Evolutionary conservation across 2,113 vertebrate genomes (phyloP), one percentile per base, ranked within the genome.

Genomic region (Hoplias malabaricus): DNA sequence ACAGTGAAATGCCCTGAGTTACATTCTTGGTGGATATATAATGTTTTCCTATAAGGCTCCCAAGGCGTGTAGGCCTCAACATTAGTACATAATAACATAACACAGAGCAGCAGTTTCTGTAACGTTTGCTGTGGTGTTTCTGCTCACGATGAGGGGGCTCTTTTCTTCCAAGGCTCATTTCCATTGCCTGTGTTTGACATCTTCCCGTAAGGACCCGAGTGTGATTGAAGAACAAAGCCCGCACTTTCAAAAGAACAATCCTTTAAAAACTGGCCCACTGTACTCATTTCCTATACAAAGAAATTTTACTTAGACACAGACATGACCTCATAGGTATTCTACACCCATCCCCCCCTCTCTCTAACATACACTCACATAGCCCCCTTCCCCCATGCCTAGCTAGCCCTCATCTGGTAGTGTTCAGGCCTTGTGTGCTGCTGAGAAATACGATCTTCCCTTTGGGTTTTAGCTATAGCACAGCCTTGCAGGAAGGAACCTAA

Each of bases 401-500:
- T 27, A 61, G 75, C 34, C 53, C 79, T 79, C 83, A 84, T 84
- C 83, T 84, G 83, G 83, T 84, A 77, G 73, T 82, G 83, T 70
- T 84, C 80, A 84, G 73, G 73, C 67, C 77, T 81, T 79, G 54
- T 75, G 82, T 81, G 82, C 79, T 84, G 79, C 79, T 38, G 75
- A 81, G 83, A 82, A 84, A 84, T 75, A 34, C 36, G 83, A 84
- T 84, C 83, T 69, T 78, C 76, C 83, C 80, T 25, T 54, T 79
- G 83, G 83, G 83, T 75, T 79, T 70, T 46, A 68, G 77, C 69
- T 79, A 71, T 57, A 74, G 61, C 62, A 34, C 71, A 79, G 75
- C 79, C 78, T 77, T 25, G 68, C 73, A 69, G 77, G 53, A 71
- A 16, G 69, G 73, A 36, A 34, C 67, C 54, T 75, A 53, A 53